Evolutionary conservation across 2,113 vertebrate species (phyloP).

Genomic region (Oreochromis spilurus): DNA sequence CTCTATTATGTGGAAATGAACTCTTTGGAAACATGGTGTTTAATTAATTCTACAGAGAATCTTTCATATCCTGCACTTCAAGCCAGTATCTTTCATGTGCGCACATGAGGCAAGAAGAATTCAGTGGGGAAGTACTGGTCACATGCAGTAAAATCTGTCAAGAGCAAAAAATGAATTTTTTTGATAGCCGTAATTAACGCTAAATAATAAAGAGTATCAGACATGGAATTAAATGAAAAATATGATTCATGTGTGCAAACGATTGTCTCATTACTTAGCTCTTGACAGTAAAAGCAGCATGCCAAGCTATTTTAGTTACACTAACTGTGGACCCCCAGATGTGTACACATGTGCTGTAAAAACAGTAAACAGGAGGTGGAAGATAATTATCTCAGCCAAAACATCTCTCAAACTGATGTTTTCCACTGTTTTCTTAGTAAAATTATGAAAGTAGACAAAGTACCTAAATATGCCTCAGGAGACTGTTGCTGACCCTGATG

Average conservation of each 20-base stretch:
- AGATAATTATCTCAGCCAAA: constrained; percentile 9
- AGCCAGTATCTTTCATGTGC: neutral
- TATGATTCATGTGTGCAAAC: neutral
- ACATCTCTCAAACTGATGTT: neutral
- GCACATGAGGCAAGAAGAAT: neutral
- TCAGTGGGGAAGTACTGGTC: neutral
- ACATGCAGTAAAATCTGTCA: neutral
- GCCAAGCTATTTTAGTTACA: constrained; percentile 17
- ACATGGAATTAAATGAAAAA: neutral
- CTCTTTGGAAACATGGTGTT: neutral
- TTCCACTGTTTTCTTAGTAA: neutral
- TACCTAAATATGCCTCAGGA: neutral
- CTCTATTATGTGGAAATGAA: neutral
- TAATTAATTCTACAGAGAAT: constrained; percentile 17
- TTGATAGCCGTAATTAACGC: neutral
- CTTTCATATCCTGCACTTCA: neutral
- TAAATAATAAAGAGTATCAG: neutral
- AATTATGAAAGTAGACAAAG: neutral
- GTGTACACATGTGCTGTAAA: neutral
- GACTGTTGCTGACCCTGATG: neutral
- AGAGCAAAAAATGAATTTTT: neutral
- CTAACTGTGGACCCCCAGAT: constrained; percentile 2
- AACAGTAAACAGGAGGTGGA: neutral
- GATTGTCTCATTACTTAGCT: neutral
- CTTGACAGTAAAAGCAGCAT: constrained; percentile 26